These are phyloP conservation scores for Melieria picta DNA, from an alignment of 2,888 invertebrate species.

Conservation along the genomic window DNA sequence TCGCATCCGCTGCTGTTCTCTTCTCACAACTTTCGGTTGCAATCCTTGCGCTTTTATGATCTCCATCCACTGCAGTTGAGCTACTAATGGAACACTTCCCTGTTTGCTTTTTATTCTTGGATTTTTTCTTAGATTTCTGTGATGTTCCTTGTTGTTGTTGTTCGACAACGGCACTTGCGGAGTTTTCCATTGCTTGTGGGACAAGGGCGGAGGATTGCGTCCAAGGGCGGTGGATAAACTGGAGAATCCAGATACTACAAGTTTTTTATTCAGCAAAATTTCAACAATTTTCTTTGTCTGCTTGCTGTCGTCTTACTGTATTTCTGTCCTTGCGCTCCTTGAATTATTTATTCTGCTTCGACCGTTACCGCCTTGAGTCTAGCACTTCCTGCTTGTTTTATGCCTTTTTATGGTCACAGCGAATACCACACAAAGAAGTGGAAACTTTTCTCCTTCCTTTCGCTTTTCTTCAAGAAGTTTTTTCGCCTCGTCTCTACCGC, in stretches of 20 bases:
- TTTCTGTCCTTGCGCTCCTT: background rate
- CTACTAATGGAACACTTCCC: background rate
- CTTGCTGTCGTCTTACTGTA: conserved; percentile 1
- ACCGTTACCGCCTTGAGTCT: conserved; percentile 6
- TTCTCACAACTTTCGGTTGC: background rate
- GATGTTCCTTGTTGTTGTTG: conserved; percentile 25
- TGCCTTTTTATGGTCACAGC: background rate
- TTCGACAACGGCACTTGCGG: conserved; percentile 27
- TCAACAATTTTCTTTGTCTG: conserved; percentile 19
- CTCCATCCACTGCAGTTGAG: background rate
- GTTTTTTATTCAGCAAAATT: background rate
- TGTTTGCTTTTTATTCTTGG: conserved; percentile 27
- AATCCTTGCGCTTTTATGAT: too few species aligned
- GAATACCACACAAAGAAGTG: background rate
- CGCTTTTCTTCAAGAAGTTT: background rate
- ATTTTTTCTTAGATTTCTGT: conserved; percentile 29
- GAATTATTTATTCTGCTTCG: conserved; percentile 3
- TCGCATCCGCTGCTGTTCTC: background rate
- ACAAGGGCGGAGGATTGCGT: background rate
- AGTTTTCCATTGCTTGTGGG: conserved; percentile 19
- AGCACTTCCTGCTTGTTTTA: conserved; percentile 23
- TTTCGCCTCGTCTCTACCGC: background rate
- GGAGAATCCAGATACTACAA: background rate
- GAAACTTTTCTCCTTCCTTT: background rate
- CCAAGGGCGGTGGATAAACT: too few species aligned